Conservation (phyloP, 2,113 vertebrate species). For the Corapipo altera region DNA sequence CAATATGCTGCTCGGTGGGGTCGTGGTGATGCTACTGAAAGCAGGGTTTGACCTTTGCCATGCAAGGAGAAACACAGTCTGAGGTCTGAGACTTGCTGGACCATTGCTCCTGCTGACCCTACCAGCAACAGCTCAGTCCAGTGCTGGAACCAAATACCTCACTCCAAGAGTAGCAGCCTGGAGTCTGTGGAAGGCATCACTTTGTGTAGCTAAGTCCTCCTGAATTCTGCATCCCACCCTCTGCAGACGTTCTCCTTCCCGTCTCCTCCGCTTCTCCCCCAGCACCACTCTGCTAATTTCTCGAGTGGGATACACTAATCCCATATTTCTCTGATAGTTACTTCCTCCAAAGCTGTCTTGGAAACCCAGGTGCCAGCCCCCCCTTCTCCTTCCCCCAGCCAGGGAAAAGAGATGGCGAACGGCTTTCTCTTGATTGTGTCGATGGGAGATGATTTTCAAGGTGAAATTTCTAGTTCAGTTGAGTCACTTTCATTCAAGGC, state of each 20-base stretch:
- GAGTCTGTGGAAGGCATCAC: neutral
- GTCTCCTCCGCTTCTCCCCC: rapidly evolving
- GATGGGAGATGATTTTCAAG: slow-evolving; percentile 92
- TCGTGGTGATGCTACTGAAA: neutral
- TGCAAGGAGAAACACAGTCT: rapidly evolving
- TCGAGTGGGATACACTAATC: neutral
- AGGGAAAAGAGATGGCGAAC: slow-evolving; percentile 36
- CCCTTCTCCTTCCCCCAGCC: neutral
- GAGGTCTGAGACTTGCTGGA: neutral
- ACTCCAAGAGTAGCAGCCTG: neutral
- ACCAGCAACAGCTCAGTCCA: neutral
- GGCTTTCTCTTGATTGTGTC: slow-evolving; percentile 76
- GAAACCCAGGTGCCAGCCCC: neutral
- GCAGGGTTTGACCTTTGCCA: neutral
- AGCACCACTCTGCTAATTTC: neutral
- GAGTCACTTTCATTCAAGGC: slow-evolving; percentile 96
- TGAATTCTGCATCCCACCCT: neutral
- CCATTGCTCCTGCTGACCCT: neutral
- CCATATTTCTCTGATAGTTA: neutral
- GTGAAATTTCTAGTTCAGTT: slow-evolving; percentile 91
- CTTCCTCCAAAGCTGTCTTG: neutral
- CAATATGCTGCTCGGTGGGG: rapidly evolving
- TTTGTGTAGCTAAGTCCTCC: neutral
- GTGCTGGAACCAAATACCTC: neutral
- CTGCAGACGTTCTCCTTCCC: rapidly evolving